phyloP scores from a whole-genome alignment of 2,113 vertebrate genomes.

The Centropristis striata region DNA sequence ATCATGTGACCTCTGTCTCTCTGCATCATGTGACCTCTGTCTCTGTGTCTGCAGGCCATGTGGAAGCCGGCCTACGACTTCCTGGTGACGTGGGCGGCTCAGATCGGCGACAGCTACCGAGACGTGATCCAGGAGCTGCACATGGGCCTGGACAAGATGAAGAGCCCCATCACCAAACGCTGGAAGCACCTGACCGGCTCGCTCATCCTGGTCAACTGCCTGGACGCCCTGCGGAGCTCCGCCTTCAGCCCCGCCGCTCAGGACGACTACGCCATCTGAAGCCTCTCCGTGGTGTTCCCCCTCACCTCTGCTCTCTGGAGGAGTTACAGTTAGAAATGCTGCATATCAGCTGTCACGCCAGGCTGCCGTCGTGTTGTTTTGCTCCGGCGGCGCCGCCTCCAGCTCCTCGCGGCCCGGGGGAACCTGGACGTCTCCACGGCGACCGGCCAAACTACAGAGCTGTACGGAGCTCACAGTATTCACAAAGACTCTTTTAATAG shows the following conservation, averaged over 20 bases:
- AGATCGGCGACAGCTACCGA: slow-evolving; percentile 97
- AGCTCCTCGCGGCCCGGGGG: neutral
- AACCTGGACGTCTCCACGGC: neutral
- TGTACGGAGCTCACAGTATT: slow-evolving; percentile 57
- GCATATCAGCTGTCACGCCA: slow-evolving; percentile 22
- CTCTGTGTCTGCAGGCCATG: slow-evolving; percentile 89
- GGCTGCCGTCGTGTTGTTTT: slow-evolving; percentile 1
- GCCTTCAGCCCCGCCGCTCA: slow-evolving; percentile 91
- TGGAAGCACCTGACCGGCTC: slow-evolving; percentile 98
- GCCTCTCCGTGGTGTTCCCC: no score
- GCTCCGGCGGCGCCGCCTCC: slow-evolving; percentile 24
- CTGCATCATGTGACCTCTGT: neutral
- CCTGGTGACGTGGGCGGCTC: slow-evolving; percentile 95
- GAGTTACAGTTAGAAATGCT: slow-evolving; percentile 25
- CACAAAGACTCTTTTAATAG: slow-evolving; percentile 66
- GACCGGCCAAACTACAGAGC: slow-evolving; percentile 38
- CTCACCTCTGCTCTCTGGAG: neutral
- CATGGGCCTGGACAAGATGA: slow-evolving; percentile 95
- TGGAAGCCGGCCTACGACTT: slow-evolving; percentile 99
- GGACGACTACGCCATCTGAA: slow-evolving; percentile 93
- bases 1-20: no score
- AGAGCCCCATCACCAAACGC: slow-evolving; percentile 95
- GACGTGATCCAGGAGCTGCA: slow-evolving; percentile 98
- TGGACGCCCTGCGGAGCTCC: slow-evolving; percentile 92
- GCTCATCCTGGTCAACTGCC: slow-evolving; percentile 95